Evolutionary conservation across 2,113 vertebrate genomes (phyloP).

Genomic region (human): DNA sequence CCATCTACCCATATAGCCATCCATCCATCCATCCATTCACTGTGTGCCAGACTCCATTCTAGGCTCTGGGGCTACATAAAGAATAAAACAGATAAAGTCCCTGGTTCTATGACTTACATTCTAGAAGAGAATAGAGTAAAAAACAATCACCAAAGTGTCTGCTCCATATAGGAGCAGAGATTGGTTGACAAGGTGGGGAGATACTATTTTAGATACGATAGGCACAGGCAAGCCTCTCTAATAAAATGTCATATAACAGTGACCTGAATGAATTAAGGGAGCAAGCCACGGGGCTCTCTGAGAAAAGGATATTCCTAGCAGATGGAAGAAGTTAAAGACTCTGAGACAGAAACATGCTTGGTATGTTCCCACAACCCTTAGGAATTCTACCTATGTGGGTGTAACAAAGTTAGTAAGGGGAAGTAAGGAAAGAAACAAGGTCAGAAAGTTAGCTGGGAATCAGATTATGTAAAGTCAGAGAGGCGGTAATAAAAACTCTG

Average conservation of each 20-base stretch:
- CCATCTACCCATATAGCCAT: not conserved
- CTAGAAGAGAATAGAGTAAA: constrained; percentile 1
- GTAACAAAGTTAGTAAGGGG: not conserved
- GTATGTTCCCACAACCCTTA: not conserved
- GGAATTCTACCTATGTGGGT: not conserved
- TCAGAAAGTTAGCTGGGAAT: not conserved
- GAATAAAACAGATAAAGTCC: not conserved
- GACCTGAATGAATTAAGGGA: not conserved
- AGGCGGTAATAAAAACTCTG: not conserved
- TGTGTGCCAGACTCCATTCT: not conserved
- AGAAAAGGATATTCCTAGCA: not conserved
- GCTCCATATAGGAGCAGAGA: not conserved
- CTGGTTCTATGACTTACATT: not conserved
- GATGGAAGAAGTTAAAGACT: not conserved
- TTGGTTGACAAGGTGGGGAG: not conserved
- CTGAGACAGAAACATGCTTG: not conserved
- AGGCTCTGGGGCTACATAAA: not conserved
- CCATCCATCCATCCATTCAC: not conserved
- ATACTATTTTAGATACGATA: not conserved
- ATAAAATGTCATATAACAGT: not conserved
- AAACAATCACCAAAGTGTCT: not conserved
- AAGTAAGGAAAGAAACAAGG: not conserved
- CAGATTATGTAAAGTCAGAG: not conserved
- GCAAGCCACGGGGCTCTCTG: not conserved
- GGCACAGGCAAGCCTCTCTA: not conserved